These are phyloP conservation scores for Drosophila leontia DNA, from an alignment of 1,140 invertebrate species.

Conservation along the genomic window DNA sequence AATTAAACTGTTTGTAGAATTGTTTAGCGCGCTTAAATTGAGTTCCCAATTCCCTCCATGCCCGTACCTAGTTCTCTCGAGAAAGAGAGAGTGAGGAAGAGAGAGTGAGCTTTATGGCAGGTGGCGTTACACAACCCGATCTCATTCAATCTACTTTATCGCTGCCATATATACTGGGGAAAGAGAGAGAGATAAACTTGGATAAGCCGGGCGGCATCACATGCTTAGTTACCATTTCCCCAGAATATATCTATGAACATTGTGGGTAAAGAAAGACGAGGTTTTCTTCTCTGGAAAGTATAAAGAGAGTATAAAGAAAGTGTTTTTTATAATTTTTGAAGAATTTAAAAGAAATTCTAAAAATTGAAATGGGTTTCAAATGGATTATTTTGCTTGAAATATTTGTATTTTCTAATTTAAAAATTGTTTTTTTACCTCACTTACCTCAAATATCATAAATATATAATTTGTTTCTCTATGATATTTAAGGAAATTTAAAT, in stretches of 20 bases:
- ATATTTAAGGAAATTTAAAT: neutral
- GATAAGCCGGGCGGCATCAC: constrained; percentile 30
- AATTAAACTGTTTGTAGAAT: constrained; percentile 72
- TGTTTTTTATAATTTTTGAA: neutral
- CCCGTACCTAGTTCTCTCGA: neutral
- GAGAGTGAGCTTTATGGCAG: neutral
- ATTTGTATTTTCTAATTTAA: neutral
- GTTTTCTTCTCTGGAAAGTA: neutral
- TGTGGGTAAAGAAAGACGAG: neutral
- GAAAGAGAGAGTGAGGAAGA: constrained; percentile 12
- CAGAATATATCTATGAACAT: neutral
- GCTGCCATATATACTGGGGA: neutral
- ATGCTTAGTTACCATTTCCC: constrained; percentile 9
- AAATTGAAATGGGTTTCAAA: neutral
- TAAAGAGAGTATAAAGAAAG: neutral
- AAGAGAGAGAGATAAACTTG: constrained; percentile 10
- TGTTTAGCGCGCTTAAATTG: constrained; percentile 50
- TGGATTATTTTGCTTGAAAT: neutral
- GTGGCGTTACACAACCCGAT: constrained; percentile 45
- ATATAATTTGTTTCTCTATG: neutral
- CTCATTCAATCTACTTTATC: constrained; percentile 39
- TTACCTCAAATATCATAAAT: neutral
- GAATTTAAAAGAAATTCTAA: neutral
- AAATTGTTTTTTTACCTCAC: too few relatives aligned
- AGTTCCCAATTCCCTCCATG: neutral